phyloP scores from a whole-genome alignment of 2,113 vertebrate species.

The Setophaga kirtlandii region DNA sequence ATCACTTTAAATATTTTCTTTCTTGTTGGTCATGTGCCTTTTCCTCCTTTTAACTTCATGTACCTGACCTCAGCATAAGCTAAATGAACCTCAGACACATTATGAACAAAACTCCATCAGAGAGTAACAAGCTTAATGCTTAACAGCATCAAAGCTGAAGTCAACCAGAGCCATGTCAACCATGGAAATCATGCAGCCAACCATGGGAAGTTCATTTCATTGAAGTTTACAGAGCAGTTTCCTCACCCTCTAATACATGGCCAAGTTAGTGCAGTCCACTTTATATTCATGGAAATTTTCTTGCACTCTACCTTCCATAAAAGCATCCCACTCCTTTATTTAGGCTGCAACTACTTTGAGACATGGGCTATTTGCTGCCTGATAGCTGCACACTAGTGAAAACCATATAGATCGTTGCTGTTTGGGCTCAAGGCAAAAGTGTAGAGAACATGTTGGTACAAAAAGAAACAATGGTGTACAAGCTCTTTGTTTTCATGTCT shows the following conservation, averaged over 20 bases:
- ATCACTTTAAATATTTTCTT: neutral
- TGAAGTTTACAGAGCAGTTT: neutral
- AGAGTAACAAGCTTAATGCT: neutral
- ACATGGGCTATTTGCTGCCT: neutral
- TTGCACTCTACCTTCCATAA: neutral
- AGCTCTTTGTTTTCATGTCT: neutral
- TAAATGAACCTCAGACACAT: neutral
- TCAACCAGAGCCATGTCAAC: neutral
- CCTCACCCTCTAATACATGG: neutral
- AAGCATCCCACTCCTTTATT: neutral
- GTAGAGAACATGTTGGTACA: neutral
- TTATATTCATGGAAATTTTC: neutral
- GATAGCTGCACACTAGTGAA: neutral
- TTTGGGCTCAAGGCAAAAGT: neutral
- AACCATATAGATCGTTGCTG: neutral
- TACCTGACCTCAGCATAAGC: neutral
- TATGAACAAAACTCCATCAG: neutral
- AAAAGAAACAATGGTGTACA: neutral
- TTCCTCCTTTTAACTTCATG: neutral
- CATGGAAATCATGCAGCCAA: no score
- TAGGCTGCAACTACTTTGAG: neutral
- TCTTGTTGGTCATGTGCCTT: neutral
- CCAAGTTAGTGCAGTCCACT: neutral
- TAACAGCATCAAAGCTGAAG: neutral
- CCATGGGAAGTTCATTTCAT: no score